Percentiles rank a stretch among this genome's conserved stretches.
Evolutionary conservation across 2,113 vertebrate species (phyloP).

Genomic region (Mormyrus iriodes): DNA sequence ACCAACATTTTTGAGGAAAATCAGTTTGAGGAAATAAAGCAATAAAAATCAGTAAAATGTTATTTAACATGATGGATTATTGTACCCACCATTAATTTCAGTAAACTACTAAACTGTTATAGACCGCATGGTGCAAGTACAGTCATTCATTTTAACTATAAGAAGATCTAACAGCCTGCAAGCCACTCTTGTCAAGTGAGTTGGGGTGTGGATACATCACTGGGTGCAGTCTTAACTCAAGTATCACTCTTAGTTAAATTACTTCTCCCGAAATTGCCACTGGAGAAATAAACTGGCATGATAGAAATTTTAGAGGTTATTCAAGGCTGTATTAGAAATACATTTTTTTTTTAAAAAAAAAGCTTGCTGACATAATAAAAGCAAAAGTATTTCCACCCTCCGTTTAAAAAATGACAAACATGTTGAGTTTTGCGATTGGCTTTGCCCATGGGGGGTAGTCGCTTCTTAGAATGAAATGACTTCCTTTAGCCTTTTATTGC

Average conservation of each 20-base stretch:
- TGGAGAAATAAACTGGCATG: too few relatives aligned
- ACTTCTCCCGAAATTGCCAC: too few relatives aligned
- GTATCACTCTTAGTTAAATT: background rate
- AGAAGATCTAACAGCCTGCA: background rate
- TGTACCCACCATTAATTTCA: background rate
- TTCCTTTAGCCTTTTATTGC: background rate
- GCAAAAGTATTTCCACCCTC: background rate
- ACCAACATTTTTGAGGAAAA: background rate
- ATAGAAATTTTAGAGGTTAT: too few relatives aligned
- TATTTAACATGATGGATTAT: background rate
- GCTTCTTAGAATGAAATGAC: background rate
- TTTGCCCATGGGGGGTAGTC: background rate
- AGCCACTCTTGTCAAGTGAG: background rate
- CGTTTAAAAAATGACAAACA: background rate
- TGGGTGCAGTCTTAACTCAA: background rate
- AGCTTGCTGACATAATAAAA: background rate
- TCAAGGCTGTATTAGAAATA: background rate
- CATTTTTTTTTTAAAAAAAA: background rate
- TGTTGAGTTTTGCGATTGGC: background rate
- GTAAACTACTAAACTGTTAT: background rate
- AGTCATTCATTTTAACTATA: background rate
- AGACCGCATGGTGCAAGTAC: background rate
- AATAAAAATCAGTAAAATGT: background rate
- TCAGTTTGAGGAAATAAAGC: background rate
- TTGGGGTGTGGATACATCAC: background rate